Base-by-base conservation (phyloP, 2,113 vertebrate genomes). In the Oncorhynchus keta region DNA sequence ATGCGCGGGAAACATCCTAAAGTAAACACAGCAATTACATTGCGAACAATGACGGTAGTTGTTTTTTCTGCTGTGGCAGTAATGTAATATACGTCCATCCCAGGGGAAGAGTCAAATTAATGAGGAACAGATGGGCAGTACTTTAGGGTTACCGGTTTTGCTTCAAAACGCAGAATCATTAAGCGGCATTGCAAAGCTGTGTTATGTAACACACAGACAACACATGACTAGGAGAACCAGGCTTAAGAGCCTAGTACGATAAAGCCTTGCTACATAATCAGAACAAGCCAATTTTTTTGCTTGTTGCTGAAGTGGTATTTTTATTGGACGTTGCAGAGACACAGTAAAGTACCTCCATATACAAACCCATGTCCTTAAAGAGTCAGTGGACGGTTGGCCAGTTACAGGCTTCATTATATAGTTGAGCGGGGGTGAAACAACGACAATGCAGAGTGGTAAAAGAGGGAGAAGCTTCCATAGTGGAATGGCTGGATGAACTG, bases 111-210 rank as follows among this genome's bases (percentile, higher is more conserved):
- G 71, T 82, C 76, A 79, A 79, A 80, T 85, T 79, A 84, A 86
- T 68, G 75, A 61, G 66, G 73, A 86, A 80, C 85, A 89, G 86
- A 89, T 87, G 85, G 83, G 72, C 65, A 74, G 75, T 78, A 75
- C 74, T 75, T 77, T 88, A 81, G 81, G 83, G 83, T 88, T 83
- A 85, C 72, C 8, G 72, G 35, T 66, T 77, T 82, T 82, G 39
- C 39, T 45, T 45, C 39, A 45, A 45, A 45, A 45, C 39, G 79
- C 81, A 77, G 69, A 82, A 76, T 83, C 79, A 76, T 79, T 85
- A 77, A 70, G 72, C 68, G 68, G 72, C 51, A 39, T 57, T 70
- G 59, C 68, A 35, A 78, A 65, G 45, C 69, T 55, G 2, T 64
- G 77, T 77, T 64, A 70, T 74, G 70, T 81, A 83, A 80, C 59